Base-by-base conservation (phyloP, 2,113 vertebrate species). In the Noturus placidus region DNA sequence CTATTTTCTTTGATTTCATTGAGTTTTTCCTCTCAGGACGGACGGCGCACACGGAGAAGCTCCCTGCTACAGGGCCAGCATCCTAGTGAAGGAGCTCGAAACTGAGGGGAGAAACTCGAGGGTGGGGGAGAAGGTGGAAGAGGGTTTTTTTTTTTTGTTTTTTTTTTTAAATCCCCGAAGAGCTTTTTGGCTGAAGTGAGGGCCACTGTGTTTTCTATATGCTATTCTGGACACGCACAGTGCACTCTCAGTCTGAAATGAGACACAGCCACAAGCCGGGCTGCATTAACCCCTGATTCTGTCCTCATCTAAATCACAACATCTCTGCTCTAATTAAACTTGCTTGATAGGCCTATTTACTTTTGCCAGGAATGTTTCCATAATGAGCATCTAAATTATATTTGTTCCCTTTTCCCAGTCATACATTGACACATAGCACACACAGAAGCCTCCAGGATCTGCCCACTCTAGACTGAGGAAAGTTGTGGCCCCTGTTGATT, bases 211-310 rank as follows among this genome's bases (percentile, higher is more conserved):
- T 52, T 57, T 72, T 67, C 33, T 83, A 91, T 92, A 92, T 82
- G 86, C 84, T 82, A 96, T 96, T 95, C 95, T 91, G 91, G 42
- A 93, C 95, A 96, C 95, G 95, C 94, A 94, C 94, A 80, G 86
- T 89, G 89, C 42, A 86, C 91, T 59, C 42, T 90, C 92, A 93
- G 94, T 92, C 89, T 84, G 91, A 80, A 83, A 83, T 88, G 74
- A 89, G 90, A 84, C 90, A 61, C 81, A 89, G 88, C 88, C 89
- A 89, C 30, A 84, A 87, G 35, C 72, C 82, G 56, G n/a, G 15
- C 67, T 88, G 84, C 86, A 63, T 93, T 91, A 91, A 93, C 89
- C 87, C 91, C 91, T 91, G 92, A 91, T 94, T 93, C 91, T 91
- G 89, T 42, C 81, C 90, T 89, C 79, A 57, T 1, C 35, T 86